Conservation (phyloP, 2,888 invertebrate genomes). For the Eucriotettix oculatus region DNA sequence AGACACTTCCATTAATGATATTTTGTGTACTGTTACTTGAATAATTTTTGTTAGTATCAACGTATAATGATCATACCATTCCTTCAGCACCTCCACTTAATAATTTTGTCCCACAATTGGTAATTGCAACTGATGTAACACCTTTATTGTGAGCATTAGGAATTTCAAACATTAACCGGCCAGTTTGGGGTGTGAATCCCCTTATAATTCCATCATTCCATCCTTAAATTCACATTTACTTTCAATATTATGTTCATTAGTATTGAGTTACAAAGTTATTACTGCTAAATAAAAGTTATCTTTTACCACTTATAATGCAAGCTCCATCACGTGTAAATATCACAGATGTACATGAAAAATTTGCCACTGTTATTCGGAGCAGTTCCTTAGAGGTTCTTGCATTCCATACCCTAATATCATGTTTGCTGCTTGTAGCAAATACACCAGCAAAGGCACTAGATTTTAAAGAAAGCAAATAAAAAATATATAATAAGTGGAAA, state of each 20-base stretch:
- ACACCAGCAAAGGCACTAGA: conserved; percentile 60
- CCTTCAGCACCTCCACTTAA: conserved; percentile 86
- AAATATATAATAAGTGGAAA: too few species aligned
- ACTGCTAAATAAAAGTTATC: not conserved
- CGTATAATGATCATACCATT: conserved; percentile 36
- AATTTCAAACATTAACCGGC: conserved; percentile 64
- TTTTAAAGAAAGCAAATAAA: conserved; percentile 13
- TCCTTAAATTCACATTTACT: conserved; percentile 22
- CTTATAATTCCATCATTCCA: conserved; percentile 76
- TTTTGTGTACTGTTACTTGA: not conserved
- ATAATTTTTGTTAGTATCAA: not conserved
- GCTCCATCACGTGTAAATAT: conserved; percentile 65
- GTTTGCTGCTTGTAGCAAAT: conserved; percentile 72
- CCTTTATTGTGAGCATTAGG: conserved; percentile 81
- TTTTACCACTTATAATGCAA: conserved; percentile 54
- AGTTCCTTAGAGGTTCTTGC: conserved; percentile 57
- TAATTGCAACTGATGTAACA: conserved; percentile 64
- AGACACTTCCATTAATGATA: not conserved
- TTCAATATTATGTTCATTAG: not conserved
- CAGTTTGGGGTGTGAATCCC: conserved; percentile 67
- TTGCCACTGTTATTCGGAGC: conserved; percentile 67
- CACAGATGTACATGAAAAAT: conserved; percentile 67
- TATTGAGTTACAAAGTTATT: not conserved
- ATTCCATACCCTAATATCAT: conserved; percentile 79
- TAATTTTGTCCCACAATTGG: conserved; percentile 48